Base-by-base conservation (phyloP, 2,888 invertebrate species). In the Heliconius cydno region DNA sequence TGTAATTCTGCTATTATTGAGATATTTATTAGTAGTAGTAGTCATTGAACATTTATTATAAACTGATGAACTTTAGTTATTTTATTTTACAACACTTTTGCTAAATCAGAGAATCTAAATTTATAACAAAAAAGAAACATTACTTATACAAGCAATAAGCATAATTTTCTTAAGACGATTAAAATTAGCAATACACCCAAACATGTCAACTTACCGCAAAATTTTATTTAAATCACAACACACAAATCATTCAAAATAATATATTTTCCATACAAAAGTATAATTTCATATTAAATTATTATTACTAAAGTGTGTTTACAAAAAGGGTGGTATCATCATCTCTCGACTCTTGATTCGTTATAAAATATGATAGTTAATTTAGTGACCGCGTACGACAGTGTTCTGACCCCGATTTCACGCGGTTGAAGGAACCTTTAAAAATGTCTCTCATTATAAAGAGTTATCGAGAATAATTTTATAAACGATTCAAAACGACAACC, bases 281-380 rank as follows among this genome's bases (percentile, higher is more conserved):
- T 60, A 46, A 63, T 63, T 63, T 63, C 63, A 65, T 25, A 65
- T 4, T 25, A 65, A 65, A 25, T 63, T 63, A 63, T 63, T 38
- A 38, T 38, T 38, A 38, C 9, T 57, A 57, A 57, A 57, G 22
- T n/a, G 22, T 57, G 9, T 19, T 22, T 57, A 57, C 22, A 68
- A 67, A 68, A n/a, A 65, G 41, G 82, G 84, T 67, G 88, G 90
- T 88, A 85, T 85, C 84, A 88, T 74, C 91, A 87, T 25, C 92
- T 90, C 89, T 74, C 67, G 80, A 79, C 63, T 19, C 38, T 41
- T 28, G 65, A 75, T 78, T 82, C 81, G 84, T 82, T 86, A 88
- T 90, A 90, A 90, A 88, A 90, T 90, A 91, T 89, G 89, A 89
- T 89, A 86, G 91, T 90, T 90, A 90, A 90, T 90, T 91, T 83